Base-by-base conservation (phyloP, 2,888 invertebrate genomes). In the Lasioglossum malachurum region DNA sequence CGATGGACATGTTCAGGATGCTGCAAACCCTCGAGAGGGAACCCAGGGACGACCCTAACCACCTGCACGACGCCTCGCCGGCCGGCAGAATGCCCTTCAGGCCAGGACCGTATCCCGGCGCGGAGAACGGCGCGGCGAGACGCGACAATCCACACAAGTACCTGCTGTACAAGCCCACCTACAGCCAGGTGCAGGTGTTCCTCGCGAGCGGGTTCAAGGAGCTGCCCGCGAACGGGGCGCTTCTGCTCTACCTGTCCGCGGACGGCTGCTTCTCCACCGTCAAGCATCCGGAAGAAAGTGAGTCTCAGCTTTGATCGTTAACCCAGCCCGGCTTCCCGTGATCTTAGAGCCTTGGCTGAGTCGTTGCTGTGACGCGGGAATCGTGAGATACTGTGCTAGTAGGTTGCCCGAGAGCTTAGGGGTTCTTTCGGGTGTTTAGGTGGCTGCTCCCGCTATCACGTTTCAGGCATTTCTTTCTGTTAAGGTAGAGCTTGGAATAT, bases 1-100 rank as follows among this genome's bases (percentile, higher is more conserved):
- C 99, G 23, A 97, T 99, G 96, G 99, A 99, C 96, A 99, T 99
- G 99, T 99, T 98, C 95, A 96, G 99, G 92, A 99, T 99, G 97
- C 96, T 99, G 85, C 99, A 99, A 96, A 98, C 98, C 0, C 96
- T 99, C 86, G 99, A 99, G 95, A 96, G 98, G 88, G 99, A 99
- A 94, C 98, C 98, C 19, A 97, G 98, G 91, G 98, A 98, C 92
- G 98, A 98, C 89, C 96, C 97, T 76, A 97, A 97, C 93, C 97
- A 97, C 95, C 96, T 97, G 88, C 97, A 97, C 94, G 97, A 97
- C 94, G 96, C 97, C 35, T 97, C 97, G 35, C 97, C 97, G 93
- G 96, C 97, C 10, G 97, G 97, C 69, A 95, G 97, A 91, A 96
- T 96, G 92, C 97, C 97, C 91, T 96, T 96, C 87, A 92, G 95